phyloP scores from a whole-genome alignment of 2,888 invertebrate species.

The Chirona hameri region DNA sequence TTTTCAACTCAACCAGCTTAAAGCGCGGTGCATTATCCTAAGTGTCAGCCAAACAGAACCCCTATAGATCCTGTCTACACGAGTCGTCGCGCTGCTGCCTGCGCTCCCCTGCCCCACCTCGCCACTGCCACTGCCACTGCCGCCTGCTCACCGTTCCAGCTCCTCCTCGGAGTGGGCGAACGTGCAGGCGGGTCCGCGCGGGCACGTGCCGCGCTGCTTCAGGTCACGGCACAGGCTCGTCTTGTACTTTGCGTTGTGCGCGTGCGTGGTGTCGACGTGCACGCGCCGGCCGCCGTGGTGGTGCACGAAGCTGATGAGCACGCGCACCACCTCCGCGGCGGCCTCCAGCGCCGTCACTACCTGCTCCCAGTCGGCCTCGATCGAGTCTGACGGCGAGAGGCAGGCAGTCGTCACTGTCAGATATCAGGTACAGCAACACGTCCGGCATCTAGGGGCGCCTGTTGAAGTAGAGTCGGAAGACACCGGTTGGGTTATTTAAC shows the following conservation, averaged over 20 bases:
- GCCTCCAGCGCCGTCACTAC: conserved; percentile 64
- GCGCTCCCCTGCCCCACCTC: not conserved
- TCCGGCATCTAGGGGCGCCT: too few relatives aligned
- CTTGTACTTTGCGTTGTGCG: conserved; percentile 71
- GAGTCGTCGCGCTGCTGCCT: not conserved
- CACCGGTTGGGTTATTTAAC: conserved; percentile 61
- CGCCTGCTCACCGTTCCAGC: conserved; percentile 63
- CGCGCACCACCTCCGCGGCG: conserved; percentile 66
- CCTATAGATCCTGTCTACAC: not conserved
- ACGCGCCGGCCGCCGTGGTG: conserved; percentile 62
- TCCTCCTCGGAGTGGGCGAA: conserved; percentile 92
- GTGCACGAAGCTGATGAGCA: conserved; percentile 71
- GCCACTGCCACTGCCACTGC: conserved; percentile 35
- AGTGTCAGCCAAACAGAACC: too few relatives aligned
- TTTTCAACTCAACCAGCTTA: too few relatives aligned
- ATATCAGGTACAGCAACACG: too few relatives aligned
- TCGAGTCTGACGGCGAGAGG: conserved; percentile 45
- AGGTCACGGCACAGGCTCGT: conserved; percentile 86
- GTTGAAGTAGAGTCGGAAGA: conserved; percentile 40
- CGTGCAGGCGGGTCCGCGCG: conserved; percentile 79
- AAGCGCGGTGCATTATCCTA: too few relatives aligned
- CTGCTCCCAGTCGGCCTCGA: conserved; percentile 57
- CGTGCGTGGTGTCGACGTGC: conserved; percentile 43
- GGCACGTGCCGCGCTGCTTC: conserved; percentile 72
- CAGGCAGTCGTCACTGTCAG: not conserved